Evolutionary conservation across 2,797 vertebrate genomes (phyloP).

Genomic region (Morelia viridis): DNA sequence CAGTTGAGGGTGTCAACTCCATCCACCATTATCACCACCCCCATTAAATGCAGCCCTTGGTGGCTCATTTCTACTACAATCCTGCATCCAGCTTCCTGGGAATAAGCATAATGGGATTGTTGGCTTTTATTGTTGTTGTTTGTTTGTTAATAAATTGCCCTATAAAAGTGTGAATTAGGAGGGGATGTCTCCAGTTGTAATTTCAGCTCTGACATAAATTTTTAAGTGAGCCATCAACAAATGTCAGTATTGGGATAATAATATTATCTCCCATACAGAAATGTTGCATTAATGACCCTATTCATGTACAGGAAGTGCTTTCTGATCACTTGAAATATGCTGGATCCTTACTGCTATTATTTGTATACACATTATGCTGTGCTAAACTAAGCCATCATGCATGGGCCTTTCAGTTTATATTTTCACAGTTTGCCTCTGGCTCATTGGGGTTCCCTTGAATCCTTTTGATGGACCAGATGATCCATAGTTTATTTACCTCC

Average conservation of each 20-base stretch:
- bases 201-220: neutral
- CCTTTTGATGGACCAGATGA: slow-evolving; percentile 11
- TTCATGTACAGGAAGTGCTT: neutral
- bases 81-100: too few species aligned
- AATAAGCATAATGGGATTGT: too few species aligned
- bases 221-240: neutral
- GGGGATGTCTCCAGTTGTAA: neutral
- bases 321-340: neutral
- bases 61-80: too few species aligned
- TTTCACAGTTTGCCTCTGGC: neutral
- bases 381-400: neutral
- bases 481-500: neutral
- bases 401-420: neutral
- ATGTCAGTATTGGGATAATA: neutral
- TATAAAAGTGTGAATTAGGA: too few species aligned
- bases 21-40: too few species aligned
- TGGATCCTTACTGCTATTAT: neutral
- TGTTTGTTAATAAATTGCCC: too few species aligned
- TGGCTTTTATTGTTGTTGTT: too few species aligned
- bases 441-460: neutral
- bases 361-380: neutral
- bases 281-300: neutral
- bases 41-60: too few species aligned
- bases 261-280: neutral
- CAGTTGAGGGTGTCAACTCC: too few species aligned